Base-by-base conservation (phyloP, 2,888 invertebrate genomes). In the Nymphalis c-album region DNA sequence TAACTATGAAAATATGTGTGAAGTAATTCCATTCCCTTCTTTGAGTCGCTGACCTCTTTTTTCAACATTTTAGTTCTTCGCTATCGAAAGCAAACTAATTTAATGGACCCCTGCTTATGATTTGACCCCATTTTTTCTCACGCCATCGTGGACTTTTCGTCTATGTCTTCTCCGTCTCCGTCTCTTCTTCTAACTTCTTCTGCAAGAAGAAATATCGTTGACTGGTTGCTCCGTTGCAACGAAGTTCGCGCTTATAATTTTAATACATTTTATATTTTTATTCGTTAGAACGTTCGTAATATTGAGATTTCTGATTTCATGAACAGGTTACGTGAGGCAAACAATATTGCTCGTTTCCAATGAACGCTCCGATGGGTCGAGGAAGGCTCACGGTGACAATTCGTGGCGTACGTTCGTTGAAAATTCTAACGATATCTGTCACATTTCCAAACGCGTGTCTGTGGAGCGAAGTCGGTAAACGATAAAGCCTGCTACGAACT, bases 281-380 rank as follows among this genome's bases (percentile, higher is more conserved):
- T 86, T 84, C 22, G 22, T 22, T 22, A 22, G 82, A 83, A 77
- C 75, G 81, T 83, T 85, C 80, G 81, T 82, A 83, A 84, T 78
- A 81, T 69, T 63, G 60, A 74, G 73, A 78, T 75, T 76, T 77
- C 77, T 79, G 50, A 51, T 79, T 77, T 77, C 77, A 79, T 80
- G 78, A 80, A 79, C 81, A 80, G 79, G 78, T 75, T 78, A 78
- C 78, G 76, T 77, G 83, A 78, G 81, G 83, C 80, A 84, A 81
- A 80, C 85, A 86, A 85, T 87, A 84, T 85, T 81, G 79, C 83
- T 79, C 78, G 79, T 83, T 86, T 85, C 83, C 84, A 84, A 79
- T 86, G 84, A 84, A 85, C 84, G 85, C 85, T 84, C 73, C 82
- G 75, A 80, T 86, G 83, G 78, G 80, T 85, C 78, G 80, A 79